Base-by-base conservation (phyloP, 2,797 vertebrate genomes). In the Scolopax bukidnonensis region DNA sequence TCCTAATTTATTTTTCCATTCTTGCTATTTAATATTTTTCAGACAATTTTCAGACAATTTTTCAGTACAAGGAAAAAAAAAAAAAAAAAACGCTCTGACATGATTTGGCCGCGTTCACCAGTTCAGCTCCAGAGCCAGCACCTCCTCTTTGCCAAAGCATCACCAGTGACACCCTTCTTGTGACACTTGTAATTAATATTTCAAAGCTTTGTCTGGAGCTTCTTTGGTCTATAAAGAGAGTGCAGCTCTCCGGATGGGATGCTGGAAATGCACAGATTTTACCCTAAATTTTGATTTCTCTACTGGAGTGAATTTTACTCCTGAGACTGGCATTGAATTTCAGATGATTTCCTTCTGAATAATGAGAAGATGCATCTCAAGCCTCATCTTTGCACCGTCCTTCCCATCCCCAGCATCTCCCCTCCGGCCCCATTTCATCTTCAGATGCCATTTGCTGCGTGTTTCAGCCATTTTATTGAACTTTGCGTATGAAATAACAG, bases 401-500 rank as follows among this genome's bases (percentile, higher is more conserved):
- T 48, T 32, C 9, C 28, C 56, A 48, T 1, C 17, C 43, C 47
- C 54, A 47, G 2, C 15, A 9, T 10, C 51, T 64, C 32, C 75
- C 59, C 32, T 10, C 27, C 4, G 0, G 7, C 56, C 74, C 71
- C 41, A 1, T 9, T 2, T 5, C 36, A 4, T 6, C 0, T 30
- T 2, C 56, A 32, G 24, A 47, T 48, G 18, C 51, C 76, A 94
- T 9, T 15, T 2, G 1, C 85, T 12, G 76, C 40, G 7, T 16
- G 5, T 89, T 94, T 90, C 73, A 81, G 90, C 47, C 10, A 8
- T 97, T 98, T 98, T 98, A 98, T 98, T 98, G 97, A 96, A 85
- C 90, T 97, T 88, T 87, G 87, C 41, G 0, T 97, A 95, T 95
- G 97, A 98, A 97, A 98, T 74, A 92, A 87, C 94, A 94, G 78